Evolutionary conservation across 2,113 vertebrate genomes (phyloP).

Genomic region (Amia ocellicauda): DNA sequence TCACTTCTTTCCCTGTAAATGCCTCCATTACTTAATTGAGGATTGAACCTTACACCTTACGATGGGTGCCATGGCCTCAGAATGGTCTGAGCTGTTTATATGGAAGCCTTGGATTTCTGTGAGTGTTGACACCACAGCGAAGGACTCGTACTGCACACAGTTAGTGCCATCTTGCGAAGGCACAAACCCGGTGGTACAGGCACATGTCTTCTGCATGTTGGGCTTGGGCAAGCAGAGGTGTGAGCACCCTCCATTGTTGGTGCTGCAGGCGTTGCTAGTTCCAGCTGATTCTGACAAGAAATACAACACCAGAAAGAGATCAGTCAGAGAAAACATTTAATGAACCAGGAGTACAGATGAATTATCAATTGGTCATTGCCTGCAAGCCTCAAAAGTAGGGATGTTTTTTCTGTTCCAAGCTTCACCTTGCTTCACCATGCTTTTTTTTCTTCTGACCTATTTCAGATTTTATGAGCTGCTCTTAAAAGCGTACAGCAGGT

Average conservation of each 20-base stretch:
- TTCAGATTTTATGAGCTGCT: too few relatives aligned
- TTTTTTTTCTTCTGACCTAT: too few relatives aligned
- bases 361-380: too few relatives aligned
- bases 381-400: too few relatives aligned
- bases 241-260: conserved; percentile 60
- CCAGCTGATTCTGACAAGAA: conserved; percentile 51
- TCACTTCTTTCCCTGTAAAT: too few relatives aligned
- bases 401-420: too few relatives aligned
- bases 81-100: conserved; percentile 66
- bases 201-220: conserved; percentile 50
- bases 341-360: too few relatives aligned
- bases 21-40: too few relatives aligned
- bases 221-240: conserved; percentile 65
- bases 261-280: conserved; percentile 56
- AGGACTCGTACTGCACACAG: conserved; percentile 61
- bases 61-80: conserved; percentile 64
- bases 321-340: too few relatives aligned
- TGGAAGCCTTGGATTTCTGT: conserved; percentile 61
- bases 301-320: background rate
- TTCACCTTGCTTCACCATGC: too few relatives aligned
- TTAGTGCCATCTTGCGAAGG: conserved; percentile 47
- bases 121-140: conserved; percentile 51
- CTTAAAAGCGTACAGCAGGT: too few relatives aligned
- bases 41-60: conserved; percentile 49
- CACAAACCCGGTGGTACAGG: conserved; percentile 61